A percentile compares a stretch with the other conserved stretches of the same genome.
Conservation (phyloP, 2,888 invertebrate species). For the Tubulanus polymorphus region DNA sequence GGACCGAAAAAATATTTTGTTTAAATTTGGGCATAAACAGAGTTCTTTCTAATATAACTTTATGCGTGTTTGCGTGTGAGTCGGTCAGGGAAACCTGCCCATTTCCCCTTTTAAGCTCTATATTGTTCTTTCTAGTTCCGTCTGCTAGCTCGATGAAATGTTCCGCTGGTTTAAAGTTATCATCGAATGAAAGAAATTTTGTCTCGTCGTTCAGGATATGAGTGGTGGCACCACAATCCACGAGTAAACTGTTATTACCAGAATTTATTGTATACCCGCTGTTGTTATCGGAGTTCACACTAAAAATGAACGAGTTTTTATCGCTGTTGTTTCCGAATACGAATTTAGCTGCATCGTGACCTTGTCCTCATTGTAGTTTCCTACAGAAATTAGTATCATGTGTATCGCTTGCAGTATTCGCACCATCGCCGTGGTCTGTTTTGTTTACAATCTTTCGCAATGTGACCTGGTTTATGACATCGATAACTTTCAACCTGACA, state of each 20-base stretch:
- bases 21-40: constrained; percentile 15
- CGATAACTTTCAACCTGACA: too few relatives aligned
- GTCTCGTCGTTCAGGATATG: constrained; percentile 13
- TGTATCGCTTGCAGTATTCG: too few relatives aligned
- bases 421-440: too few relatives aligned
- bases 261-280: too few relatives aligned
- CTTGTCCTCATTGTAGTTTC: too few relatives aligned
- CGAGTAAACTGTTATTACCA: constrained; percentile 7
- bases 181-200: constrained; percentile 14
- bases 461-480: too few relatives aligned
- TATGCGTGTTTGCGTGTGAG: constrained; percentile 1
- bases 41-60: not conserved
- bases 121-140: constrained; percentile 14
- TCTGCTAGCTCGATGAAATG: constrained; percentile 23
- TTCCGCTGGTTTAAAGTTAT: constrained; percentile 11
- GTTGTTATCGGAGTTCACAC: not conserved
- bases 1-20: constrained; percentile 23
- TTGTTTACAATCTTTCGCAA: too few relatives aligned
- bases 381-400: too few relatives aligned
- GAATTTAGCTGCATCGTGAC: too few relatives aligned
- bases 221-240: constrained; percentile 19
- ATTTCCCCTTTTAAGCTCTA: constrained; percentile 13
- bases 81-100: constrained; percentile 10
- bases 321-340: too few relatives aligned
- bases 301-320: not conserved